phyloP scores from a whole-genome alignment of 1,140 invertebrate genomes.

The Sycophila sp. region DNA sequence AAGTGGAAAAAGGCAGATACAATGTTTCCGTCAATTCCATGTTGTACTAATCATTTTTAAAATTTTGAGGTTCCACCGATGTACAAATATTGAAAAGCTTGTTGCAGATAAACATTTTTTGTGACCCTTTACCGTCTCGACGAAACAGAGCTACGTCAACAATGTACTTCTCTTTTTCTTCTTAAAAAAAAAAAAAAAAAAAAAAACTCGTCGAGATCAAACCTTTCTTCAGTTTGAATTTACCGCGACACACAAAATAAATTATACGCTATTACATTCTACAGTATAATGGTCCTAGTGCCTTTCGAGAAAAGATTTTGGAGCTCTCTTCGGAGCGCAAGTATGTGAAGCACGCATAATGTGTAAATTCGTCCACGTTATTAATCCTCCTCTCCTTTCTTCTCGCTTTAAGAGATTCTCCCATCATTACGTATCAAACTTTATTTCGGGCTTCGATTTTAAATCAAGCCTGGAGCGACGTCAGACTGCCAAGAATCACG shows the following conservation, averaged over 20 bases:
- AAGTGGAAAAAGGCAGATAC: constrained; percentile 44
- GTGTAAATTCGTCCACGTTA: neutral
- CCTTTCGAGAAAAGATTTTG: neutral
- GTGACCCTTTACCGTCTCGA: neutral
- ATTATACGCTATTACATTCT: neutral
- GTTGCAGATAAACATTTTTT: neutral
- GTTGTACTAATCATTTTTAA: too few relatives aligned
- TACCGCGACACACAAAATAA: neutral
- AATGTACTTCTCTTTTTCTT: neutral
- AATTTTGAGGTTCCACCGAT: too few relatives aligned
- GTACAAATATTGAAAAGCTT: neutral
- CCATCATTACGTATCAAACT: neutral
- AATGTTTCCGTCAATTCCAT: neutral
- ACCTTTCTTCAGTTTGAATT: neutral
- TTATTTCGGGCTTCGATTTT: neutral
- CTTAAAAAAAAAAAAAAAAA: too few relatives aligned
- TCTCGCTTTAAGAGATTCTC: neutral
- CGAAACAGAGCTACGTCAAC: neutral
- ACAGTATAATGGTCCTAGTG: constrained; percentile 36
- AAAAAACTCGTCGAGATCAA: constrained; percentile 9
- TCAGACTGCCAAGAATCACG: too few relatives aligned
- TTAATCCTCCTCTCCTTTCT: neutral
- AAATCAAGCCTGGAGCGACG: neutral
- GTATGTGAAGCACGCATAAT: neutral
- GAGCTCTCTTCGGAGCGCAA: neutral